Percentiles rank a stretch among this genome's conserved stretches.
These are phyloP conservation scores for Scaptomyza reducta DNA, from an alignment of 2,888 invertebrate species.

Conservation along the genomic window DNA sequence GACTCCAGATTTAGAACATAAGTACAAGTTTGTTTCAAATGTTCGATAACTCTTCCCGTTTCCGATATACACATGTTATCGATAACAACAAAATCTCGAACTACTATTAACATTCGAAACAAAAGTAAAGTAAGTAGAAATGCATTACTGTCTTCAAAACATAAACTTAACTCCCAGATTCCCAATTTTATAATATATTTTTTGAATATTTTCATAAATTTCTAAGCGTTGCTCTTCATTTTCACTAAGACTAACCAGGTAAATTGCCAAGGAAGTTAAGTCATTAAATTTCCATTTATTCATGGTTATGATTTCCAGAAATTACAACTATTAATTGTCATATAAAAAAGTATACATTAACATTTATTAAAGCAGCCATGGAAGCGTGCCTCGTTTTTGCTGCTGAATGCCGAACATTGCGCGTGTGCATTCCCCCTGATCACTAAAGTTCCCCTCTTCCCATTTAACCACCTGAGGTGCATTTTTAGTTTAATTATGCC, in stretches of 20 bases:
- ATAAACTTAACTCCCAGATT: too few relatives aligned
- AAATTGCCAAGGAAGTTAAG: conserved; percentile 44
- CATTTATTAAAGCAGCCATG: conserved; percentile 71
- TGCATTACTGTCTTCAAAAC: too few relatives aligned
- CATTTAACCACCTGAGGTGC: background rate
- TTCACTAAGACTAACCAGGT: background rate
- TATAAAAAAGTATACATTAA: conserved; percentile 68
- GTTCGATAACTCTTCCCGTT: too few relatives aligned
- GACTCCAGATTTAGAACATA: too few relatives aligned
- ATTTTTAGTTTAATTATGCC: conserved; percentile 72
- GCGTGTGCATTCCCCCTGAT: conserved; percentile 14
- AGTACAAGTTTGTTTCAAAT: too few relatives aligned
- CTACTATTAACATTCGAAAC: too few relatives aligned
- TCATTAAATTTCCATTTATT: conserved; percentile 54
- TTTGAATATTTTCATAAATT: too few relatives aligned
- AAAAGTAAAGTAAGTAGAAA: too few relatives aligned
- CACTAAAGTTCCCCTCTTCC: background rate
- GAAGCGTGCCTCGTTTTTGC: conserved; percentile 65
- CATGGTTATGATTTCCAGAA: conserved; percentile 75
- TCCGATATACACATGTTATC: too few relatives aligned
- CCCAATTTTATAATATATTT: background rate
- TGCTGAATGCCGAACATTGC: conserved; percentile 24
- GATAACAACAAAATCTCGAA: too few relatives aligned
- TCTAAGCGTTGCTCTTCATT: background rate
- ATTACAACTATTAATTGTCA: conserved; percentile 75